Percentiles rank a stretch among this genome's conserved stretches.
phyloP scores from a whole-genome alignment of 2,797 vertebrate genomes.

The Hippoglossus hippoglossus region DNA sequence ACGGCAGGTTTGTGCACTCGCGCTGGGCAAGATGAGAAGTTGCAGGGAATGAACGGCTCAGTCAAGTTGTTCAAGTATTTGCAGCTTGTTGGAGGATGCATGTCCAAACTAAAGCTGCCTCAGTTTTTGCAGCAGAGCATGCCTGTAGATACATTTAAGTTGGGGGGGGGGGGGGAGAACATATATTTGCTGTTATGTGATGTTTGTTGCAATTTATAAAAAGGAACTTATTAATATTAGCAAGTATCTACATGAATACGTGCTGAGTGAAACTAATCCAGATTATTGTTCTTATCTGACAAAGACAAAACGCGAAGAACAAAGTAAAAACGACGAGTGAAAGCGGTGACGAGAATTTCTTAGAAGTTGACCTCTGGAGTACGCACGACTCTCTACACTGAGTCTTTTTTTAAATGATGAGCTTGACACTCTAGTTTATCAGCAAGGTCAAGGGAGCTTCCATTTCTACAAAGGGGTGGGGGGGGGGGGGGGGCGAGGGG shows the following conservation, averaged over 20 bases:
- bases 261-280: not conserved
- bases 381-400: not conserved
- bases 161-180: slow-evolving; percentile 2
- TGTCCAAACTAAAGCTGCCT: slow-evolving; percentile 39
- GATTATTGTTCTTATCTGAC: slow-evolving; percentile 1
- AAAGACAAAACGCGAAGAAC: slow-evolving; percentile 9
- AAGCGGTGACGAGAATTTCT: slow-evolving; percentile 34
- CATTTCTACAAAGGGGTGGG: slow-evolving; percentile 26
- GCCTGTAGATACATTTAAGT: slow-evolving; percentile 27
- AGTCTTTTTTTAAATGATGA: slow-evolving; percentile 58
- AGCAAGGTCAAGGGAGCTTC: slow-evolving; percentile 65
- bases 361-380: slow-evolving; percentile 22
- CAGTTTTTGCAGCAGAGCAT: slow-evolving; percentile 49
- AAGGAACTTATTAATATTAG: not conserved
- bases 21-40: slow-evolving; percentile 72
- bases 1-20: slow-evolving; percentile 69
- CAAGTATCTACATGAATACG: slow-evolving; percentile 1
- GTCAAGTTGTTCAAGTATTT: slow-evolving; percentile 37
- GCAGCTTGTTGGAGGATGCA: slow-evolving; percentile 55
- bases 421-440: slow-evolving; percentile 57
- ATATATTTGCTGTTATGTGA: not conserved
- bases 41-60: slow-evolving; percentile 39
- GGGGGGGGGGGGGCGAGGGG: not conserved
- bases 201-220: slow-evolving; percentile 10
- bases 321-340: not conserved